These are phyloP conservation scores for Pteronura brasiliensis DNA, from an alignment of 2,113 vertebrate species.

Conservation along the genomic window DNA sequence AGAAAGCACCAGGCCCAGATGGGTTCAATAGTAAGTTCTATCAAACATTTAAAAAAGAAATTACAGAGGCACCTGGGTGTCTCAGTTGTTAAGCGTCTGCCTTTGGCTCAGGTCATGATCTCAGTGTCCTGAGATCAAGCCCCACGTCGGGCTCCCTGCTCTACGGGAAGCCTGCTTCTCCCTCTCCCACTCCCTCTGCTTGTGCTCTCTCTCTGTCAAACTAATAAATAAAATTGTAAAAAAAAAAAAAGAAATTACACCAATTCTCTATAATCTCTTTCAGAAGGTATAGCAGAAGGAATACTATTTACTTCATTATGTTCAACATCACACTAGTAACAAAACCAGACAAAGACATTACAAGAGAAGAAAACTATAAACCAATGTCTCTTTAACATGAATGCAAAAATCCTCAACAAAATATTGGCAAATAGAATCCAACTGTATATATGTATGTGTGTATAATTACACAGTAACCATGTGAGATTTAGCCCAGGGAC, in stretches of 20 bases:
- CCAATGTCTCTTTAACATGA: background rate
- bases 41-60: background rate
- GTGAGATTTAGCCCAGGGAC: background rate
- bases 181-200: too few relatives aligned
- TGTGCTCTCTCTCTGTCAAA: too few relatives aligned
- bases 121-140: too few relatives aligned
- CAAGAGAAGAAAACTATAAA: background rate
- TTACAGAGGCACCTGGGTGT: too few relatives aligned
- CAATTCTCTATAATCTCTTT: background rate
- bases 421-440: background rate
- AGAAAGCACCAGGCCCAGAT: background rate
- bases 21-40: background rate
- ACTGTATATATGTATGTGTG: too few relatives aligned
- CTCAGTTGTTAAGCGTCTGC: too few relatives aligned
- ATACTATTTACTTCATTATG: background rate
- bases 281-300: background rate
- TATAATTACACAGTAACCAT: background rate
- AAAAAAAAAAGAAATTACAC: background rate
- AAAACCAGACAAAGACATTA: background rate
- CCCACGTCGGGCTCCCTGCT: too few relatives aligned
- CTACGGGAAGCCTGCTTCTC: too few relatives aligned
- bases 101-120: too few relatives aligned
- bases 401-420: background rate
- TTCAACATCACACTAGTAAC: background rate
- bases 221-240: too few relatives aligned